phyloP scores from a whole-genome alignment of 2,888 invertebrate genomes.

The Elegia similella region DNA sequence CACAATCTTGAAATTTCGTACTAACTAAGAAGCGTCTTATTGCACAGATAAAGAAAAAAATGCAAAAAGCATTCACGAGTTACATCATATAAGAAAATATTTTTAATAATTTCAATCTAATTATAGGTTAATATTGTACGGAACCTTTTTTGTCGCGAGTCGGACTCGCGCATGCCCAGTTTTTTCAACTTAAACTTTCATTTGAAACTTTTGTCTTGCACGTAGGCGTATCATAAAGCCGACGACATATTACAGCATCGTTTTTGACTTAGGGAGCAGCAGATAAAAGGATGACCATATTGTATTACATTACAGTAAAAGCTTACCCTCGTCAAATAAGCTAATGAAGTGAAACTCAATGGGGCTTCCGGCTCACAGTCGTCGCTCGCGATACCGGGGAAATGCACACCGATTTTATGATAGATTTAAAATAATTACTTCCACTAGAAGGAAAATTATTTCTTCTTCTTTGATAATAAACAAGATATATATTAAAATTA shows the following conservation, averaged over 20 bases:
- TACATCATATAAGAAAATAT: no score
- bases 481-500: no score
- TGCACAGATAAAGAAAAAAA: no score
- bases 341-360: constrained; percentile 47
- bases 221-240: neutral
- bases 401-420: neutral
- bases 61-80: no score
- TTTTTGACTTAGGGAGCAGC: constrained; percentile 24
- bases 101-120: no score
- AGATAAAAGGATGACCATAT: constrained; percentile 29
- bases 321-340: constrained; percentile 41
- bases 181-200: no score
- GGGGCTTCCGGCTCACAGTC: constrained; percentile 31
- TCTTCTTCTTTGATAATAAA: neutral
- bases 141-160: no score
- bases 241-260: constrained; percentile 17
- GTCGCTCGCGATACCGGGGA: constrained; percentile 4
- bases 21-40: no score
- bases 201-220: no score
- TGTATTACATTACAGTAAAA: constrained; percentile 33
- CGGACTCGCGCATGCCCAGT: no score
- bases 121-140: no score
- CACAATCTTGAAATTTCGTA: no score
- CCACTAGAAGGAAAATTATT: neutral
- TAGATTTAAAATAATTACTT: neutral